Percentiles rank a stretch among this genome's conserved stretches.
Evolutionary conservation across 1,140 invertebrate species (phyloP).

Genomic region (Eriosoma lanigerum): DNA sequence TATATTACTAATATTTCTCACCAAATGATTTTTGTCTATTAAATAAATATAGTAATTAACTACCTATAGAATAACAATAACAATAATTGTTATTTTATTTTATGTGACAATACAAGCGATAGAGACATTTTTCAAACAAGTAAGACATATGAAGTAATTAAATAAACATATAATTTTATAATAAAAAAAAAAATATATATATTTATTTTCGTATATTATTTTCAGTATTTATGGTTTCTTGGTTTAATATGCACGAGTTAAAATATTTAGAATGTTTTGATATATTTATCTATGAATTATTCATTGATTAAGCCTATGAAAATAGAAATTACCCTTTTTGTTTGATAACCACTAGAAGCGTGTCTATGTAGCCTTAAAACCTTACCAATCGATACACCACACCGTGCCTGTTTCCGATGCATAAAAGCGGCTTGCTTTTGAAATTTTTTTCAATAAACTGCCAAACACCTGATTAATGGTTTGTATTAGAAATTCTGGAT

Average conservation of each 20-base stretch:
- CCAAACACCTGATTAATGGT: constrained; percentile 1
- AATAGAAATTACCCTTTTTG: constrained; percentile 23
- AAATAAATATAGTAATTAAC: no score
- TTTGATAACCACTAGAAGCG: constrained; percentile 15
- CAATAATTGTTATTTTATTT: no score
- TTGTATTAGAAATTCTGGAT: neutral
- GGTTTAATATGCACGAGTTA: neutral
- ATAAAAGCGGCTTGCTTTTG: neutral
- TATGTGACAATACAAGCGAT: no score
- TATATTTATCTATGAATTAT: constrained; percentile 25
- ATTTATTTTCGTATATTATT: no score
- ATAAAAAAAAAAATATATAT: no score
- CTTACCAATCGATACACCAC: neutral
- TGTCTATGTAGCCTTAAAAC: neutral
- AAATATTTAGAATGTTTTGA: no score
- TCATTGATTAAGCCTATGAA: neutral
- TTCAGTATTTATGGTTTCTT: neutral
- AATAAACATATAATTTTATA: no score
- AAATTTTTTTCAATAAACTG: neutral
- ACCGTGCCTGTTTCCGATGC: neutral
- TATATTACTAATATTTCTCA: no score
- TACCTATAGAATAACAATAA: no score
- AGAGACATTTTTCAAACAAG: no score
- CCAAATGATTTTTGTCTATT: no score
- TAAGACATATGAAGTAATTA: no score